Conservation (phyloP, 2,113 vertebrate species). For the Struthio camelus region DNA sequence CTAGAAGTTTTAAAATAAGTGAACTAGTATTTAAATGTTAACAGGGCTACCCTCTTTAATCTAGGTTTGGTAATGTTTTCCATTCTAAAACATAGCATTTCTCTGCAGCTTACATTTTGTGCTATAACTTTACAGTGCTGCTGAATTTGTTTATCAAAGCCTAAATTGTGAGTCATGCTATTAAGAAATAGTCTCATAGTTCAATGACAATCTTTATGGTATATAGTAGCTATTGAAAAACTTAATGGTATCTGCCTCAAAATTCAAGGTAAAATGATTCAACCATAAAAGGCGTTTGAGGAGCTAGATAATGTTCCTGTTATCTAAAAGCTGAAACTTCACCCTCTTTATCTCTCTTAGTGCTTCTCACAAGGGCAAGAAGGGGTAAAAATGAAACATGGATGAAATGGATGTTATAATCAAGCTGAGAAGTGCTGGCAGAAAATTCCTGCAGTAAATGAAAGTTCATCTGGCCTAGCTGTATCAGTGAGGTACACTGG, state of each 20-base stretch:
- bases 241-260: neutral
- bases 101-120: neutral
- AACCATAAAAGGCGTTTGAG: neutral
- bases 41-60: neutral
- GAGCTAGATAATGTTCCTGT: neutral
- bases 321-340: neutral
- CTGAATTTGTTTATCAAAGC: neutral
- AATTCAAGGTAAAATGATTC: neutral
- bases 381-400: neutral
- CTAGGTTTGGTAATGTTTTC: neutral
- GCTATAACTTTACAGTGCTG: neutral
- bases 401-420: neutral
- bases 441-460: neutral
- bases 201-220: neutral
- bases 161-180: neutral
- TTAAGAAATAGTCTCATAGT: neutral
- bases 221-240: neutral
- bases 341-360: neutral
- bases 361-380: neutral
- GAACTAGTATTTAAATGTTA: neutral
- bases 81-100: neutral
- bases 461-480: neutral
- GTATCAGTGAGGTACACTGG: neutral
- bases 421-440: neutral
- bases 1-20: neutral